A percentile compares a stretch with the other conserved stretches of the same genome.
These are phyloP conservation scores for Graphium colonna DNA, from an alignment of 2,888 invertebrate species.

Conservation along the genomic window DNA sequence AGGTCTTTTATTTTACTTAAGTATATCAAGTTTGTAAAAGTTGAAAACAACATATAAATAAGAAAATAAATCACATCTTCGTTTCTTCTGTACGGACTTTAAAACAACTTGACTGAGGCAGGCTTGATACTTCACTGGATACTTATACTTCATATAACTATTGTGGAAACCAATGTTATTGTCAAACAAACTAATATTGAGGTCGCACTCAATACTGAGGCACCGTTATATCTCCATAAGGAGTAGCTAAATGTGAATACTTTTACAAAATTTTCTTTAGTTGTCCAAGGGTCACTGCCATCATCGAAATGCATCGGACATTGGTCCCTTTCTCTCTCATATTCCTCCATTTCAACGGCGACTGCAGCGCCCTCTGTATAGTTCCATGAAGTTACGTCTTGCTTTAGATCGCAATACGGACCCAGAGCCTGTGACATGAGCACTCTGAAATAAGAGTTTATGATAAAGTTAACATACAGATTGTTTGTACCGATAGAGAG, in stretches of 20 bases:
- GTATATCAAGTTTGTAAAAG: too few species aligned
- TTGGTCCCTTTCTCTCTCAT: constrained; percentile 95
- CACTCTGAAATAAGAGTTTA: constrained; percentile 47
- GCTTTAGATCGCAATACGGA: constrained; percentile 93
- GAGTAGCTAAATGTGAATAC: constrained; percentile 79
- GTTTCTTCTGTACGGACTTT: too few species aligned
- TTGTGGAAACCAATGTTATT: constrained; percentile 31
- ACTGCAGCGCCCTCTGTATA: constrained; percentile 96
- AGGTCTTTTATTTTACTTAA: too few species aligned
- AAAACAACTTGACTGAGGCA: too few species aligned
- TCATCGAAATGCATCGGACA: constrained; percentile 99
- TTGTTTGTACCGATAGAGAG: too few species aligned
- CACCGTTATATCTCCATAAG: constrained; percentile 56
- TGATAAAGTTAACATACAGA: too few species aligned
- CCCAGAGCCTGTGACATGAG: constrained; percentile 92
- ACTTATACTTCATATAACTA: background rate
- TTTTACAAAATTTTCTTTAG: constrained; percentile 85
- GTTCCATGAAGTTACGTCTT: constrained; percentile 94
- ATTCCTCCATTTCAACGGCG: constrained; percentile 93
- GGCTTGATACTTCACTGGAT: too few species aligned
- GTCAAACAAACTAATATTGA: constrained; percentile 37
- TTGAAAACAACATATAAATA: too few species aligned
- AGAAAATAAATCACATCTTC: too few species aligned
- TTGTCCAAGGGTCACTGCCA: constrained; percentile 91
- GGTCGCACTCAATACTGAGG: constrained; percentile 37